These are phyloP conservation scores for Crocodylus rhombifer DNA, from an alignment of 2,797 vertebrate genomes.

Conservation along the genomic window DNA sequence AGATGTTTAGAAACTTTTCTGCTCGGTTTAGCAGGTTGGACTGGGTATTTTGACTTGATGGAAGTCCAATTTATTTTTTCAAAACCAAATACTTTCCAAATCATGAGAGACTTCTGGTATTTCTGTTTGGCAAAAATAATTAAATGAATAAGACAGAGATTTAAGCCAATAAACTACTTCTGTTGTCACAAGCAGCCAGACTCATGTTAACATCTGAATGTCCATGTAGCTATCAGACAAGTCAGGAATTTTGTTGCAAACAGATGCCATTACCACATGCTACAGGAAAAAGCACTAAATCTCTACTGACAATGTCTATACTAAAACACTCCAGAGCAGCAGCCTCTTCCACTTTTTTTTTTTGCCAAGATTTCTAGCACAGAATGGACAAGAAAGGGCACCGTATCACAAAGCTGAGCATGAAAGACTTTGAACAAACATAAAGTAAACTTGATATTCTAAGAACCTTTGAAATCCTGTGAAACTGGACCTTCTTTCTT, in stretches of 20 bases:
- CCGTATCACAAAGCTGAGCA: constrained; percentile 1
- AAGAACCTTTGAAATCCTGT: not conserved
- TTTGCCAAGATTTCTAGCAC: constrained; percentile 7
- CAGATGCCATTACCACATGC: constrained; percentile 7
- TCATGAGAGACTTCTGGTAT: constrained; percentile 53
- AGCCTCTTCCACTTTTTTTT: not conserved
- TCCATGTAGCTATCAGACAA: constrained; percentile 15
- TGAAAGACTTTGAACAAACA: not conserved
- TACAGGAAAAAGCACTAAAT: constrained; percentile 44
- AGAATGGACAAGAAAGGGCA: not conserved
- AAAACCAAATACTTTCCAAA: constrained; percentile 20
- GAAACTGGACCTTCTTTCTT: not conserved
- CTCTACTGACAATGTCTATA: constrained; percentile 10
- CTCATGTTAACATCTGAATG: constrained; percentile 39
- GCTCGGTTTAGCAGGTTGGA: not conserved
- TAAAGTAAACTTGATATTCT: not conserved
- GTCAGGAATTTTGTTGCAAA: constrained; percentile 38
- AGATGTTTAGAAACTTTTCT: not conserved
- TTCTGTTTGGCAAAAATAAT: constrained; percentile 46
- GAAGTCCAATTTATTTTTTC: not conserved
- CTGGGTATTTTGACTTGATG: not conserved
- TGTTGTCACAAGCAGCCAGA: constrained; percentile 58
- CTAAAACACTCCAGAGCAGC: not conserved
- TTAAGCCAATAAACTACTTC: constrained; percentile 69
- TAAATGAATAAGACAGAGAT: constrained; percentile 53